These are phyloP conservation scores for Callocephalon fimbriatum DNA, from an alignment of 2,113 vertebrate species.

Conservation along the genomic window DNA sequence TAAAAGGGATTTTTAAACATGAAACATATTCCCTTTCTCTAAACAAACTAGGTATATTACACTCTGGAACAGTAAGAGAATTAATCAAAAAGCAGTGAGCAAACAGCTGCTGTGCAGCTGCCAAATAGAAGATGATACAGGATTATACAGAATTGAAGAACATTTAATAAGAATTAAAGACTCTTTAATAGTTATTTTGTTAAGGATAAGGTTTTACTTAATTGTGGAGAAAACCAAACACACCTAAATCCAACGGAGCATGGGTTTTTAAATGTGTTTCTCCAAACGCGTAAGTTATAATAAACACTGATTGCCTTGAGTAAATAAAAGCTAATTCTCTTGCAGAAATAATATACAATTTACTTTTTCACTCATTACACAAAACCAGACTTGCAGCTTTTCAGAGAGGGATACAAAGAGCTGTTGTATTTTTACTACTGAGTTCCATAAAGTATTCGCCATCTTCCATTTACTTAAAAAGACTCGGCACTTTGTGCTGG, in stretches of 20 bases:
- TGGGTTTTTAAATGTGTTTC: neutral
- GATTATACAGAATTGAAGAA: neutral
- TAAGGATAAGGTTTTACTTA: neutral
- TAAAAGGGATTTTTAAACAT: constrained; percentile 32
- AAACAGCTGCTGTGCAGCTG: neutral
- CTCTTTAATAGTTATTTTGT: neutral
- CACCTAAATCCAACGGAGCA: neutral
- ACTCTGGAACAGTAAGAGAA: constrained; percentile 5
- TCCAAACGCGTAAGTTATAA: neutral
- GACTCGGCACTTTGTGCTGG: neutral
- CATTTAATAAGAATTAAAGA: neutral
- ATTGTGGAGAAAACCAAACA: neutral
- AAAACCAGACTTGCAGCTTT: neutral
- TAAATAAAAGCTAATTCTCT: constrained; percentile 27
- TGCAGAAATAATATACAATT: neutral
- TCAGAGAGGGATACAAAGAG: neutral
- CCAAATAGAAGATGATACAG: constrained; percentile 31
- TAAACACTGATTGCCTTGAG: constrained; percentile 19
- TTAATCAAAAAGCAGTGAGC: constrained; percentile 9
- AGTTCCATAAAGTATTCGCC: neutral
- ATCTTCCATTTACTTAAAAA: constrained; percentile 10
- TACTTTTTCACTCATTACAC: neutral
- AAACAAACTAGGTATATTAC: constrained; percentile 40
- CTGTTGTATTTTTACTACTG: neutral
- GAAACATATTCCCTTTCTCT: constrained; percentile 2